A percentile compares a stretch with the other conserved stretches of the same genome.
Evolutionary conservation across 2,113 vertebrate species (phyloP).

Genomic region (Dascyllus trimaculatus): DNA sequence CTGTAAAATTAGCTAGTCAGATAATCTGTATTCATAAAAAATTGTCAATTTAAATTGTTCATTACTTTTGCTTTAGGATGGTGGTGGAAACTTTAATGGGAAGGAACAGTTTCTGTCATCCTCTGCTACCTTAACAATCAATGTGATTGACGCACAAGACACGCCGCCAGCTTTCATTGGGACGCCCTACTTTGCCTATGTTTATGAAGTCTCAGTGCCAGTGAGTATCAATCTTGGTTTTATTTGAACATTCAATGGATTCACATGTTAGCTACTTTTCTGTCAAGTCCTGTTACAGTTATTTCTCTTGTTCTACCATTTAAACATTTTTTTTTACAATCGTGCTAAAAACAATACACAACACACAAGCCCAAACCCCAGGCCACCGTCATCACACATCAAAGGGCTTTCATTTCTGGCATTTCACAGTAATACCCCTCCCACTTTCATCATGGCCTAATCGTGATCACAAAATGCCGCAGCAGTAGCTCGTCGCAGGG

Average conservation of each 20-base stretch:
- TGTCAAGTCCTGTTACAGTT: no score
- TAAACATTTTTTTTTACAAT: background rate
- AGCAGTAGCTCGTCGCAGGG: background rate
- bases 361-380: background rate
- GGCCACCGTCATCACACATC: background rate
- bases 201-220: slow-evolving; percentile 91
- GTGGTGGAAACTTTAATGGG: slow-evolving; percentile 92
- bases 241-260: no score
- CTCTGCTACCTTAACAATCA: slow-evolving; percentile 91
- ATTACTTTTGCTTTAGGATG: slow-evolving; percentile 85
- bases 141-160: slow-evolving; percentile 94
- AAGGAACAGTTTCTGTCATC: slow-evolving; percentile 91
- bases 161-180: slow-evolving; percentile 91
- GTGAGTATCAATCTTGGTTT: slow-evolving; percentile 83
- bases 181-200: slow-evolving; percentile 93
- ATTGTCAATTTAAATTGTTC: background rate
- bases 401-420: slow-evolving; percentile 34
- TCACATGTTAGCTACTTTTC: background rate
- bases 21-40: background rate
- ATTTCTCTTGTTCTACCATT: no score
- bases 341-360: background rate
- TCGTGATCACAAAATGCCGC: slow-evolving; percentile 49
- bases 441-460: slow-evolving; percentile 12
- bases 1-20: background rate
- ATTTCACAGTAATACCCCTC: slow-evolving; percentile 22